These are phyloP conservation scores for Tetraodon nigroviridis DNA, from an alignment of 2,113 vertebrate genomes.

Conservation along the genomic window DNA sequence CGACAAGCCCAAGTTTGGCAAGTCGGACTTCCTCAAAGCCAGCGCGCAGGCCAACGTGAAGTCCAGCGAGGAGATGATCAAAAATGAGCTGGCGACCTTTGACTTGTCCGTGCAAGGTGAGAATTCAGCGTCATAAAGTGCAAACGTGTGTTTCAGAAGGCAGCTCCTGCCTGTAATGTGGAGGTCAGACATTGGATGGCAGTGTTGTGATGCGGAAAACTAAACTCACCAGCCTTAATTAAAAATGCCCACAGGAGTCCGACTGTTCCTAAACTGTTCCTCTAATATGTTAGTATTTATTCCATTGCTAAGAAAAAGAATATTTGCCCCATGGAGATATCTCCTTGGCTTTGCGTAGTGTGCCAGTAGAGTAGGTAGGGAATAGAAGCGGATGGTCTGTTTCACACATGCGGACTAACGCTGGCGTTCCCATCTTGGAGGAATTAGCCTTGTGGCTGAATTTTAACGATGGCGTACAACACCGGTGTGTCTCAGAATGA, in stretches of 20 bases:
- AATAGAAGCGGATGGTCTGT: constrained; percentile 25
- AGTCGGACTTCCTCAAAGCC: constrained; percentile 95
- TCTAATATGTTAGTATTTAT: too few species aligned
- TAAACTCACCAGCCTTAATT: constrained; percentile 41
- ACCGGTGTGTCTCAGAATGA: constrained; percentile 36
- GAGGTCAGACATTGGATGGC: constrained; percentile 69
- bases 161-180: constrained; percentile 38
- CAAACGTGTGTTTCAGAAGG: too few species aligned
- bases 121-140: constrained; percentile 29
- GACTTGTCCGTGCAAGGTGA: constrained; percentile 97
- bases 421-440: background rate
- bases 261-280: too few species aligned
- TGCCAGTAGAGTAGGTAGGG: background rate
- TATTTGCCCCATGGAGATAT: constrained; percentile 39
- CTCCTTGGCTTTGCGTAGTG: constrained; percentile 20
- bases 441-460: constrained; percentile 40
- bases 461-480: constrained; percentile 33
- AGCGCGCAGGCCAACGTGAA: constrained; percentile 91
- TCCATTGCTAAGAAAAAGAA: background rate
- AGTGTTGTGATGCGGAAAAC: constrained; percentile 53
- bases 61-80: constrained; percentile 99
- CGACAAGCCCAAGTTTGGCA: constrained; percentile 96
- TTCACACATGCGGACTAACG: background rate
- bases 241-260: constrained; percentile 14
- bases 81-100: constrained; percentile 92